Evolutionary conservation across 2,113 vertebrate species (phyloP).

Genomic region (Ardeotis arabs): DNA sequence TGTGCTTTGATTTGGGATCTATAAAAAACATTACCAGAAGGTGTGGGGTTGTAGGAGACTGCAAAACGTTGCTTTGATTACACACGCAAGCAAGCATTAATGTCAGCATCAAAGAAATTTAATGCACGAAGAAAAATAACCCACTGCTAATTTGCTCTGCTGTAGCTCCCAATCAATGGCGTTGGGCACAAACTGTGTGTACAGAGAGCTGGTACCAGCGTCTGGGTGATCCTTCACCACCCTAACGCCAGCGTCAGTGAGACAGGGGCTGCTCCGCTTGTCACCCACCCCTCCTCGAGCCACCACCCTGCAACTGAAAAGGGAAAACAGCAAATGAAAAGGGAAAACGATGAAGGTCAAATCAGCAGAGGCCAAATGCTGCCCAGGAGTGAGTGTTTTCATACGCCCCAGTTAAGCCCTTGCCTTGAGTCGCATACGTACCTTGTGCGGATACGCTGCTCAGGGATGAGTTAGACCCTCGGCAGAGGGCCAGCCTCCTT

Average conservation of each 20-base stretch:
- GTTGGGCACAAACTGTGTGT: accelerated
- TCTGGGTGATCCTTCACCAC: not conserved
- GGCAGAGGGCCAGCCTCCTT: not conserved
- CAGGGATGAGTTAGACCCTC: not conserved
- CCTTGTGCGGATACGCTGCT: accelerated
- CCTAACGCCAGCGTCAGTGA: accelerated
- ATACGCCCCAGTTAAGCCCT: not conserved
- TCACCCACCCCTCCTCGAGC: not conserved
- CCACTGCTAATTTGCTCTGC: not conserved
- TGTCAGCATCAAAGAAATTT: not conserved
- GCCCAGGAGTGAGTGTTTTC: not conserved
- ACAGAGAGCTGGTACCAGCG: not conserved
- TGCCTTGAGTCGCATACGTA: not conserved
- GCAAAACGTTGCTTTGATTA: not conserved
- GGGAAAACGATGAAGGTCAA: not conserved
- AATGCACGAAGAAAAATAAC: not conserved
- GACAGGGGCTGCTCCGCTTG: not conserved
- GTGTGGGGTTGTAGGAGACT: slow-evolving; percentile 23
- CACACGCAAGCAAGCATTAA: not conserved
- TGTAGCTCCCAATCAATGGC: accelerated
- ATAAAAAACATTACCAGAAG: slow-evolving; percentile 30
- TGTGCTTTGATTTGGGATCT: not conserved
- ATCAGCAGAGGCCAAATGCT: not conserved
- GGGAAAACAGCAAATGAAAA: not conserved
- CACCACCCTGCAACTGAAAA: not conserved